phyloP scores from a whole-genome alignment of 2,888 invertebrate genomes.

The Cantharis nigra region DNA sequence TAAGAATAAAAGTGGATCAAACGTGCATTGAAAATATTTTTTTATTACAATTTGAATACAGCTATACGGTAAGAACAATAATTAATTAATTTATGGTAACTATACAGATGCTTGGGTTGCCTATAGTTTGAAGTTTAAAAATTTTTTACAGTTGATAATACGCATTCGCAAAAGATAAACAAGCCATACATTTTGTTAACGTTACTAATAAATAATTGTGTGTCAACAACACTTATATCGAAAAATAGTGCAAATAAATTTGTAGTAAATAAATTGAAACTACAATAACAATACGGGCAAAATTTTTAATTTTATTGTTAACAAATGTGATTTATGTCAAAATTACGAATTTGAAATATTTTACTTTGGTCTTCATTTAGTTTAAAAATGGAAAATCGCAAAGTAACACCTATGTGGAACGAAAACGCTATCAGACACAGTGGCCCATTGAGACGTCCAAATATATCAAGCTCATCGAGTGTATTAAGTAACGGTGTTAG shows the following conservation, averaged over 20 bases:
- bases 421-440: slow-evolving; percentile 9
- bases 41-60: too few species aligned
- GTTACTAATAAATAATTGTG: neutral
- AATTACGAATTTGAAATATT: neutral
- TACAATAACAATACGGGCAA: neutral
- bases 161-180: neutral
- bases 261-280: neutral
- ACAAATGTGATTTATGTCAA: slow-evolving; percentile 7
- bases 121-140: neutral
- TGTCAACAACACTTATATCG: neutral
- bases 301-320: neutral
- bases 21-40: too few species aligned
- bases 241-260: neutral
- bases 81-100: neutral
- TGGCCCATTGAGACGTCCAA: slow-evolving; percentile 32
- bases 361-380: neutral
- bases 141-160: neutral
- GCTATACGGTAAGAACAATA: too few species aligned
- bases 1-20: too few species aligned
- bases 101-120: neutral
- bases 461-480: neutral
- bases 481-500: neutral
- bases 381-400: slow-evolving; percentile 26
- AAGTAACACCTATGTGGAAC: slow-evolving; percentile 24
- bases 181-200: neutral